Base-by-base conservation (phyloP, 2,113 vertebrate genomes). In the Strigops habroptila region DNA sequence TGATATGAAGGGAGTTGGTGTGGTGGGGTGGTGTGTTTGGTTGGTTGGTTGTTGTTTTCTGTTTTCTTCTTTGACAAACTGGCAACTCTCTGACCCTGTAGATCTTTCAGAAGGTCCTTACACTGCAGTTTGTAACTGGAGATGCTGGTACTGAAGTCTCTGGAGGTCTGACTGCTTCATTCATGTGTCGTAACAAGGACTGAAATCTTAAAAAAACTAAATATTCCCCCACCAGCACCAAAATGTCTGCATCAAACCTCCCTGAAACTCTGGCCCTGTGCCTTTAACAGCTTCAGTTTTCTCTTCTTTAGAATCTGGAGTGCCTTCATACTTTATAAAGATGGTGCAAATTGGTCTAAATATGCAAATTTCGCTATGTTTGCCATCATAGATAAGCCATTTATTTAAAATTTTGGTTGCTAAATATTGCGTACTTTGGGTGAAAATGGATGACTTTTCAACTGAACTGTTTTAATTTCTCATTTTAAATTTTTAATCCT, bases 181-280 rank as follows among this genome's bases (percentile, higher is more conserved):
- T 96, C 14, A 21, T 59, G 9, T 48, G 23, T 69, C 11, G 16
- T 88, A n/a, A 74, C 16, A 49, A 41, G 24, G 89, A 17, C 6
- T 11, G 44, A 80, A 80, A 49, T 53, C 11, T 62, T 65, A 57
- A 71, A 93, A 93, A 73, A 67, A 7, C 3, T 25, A 68, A 64
- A 10, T 7, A 10, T 2, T 4, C 3, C 6, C 4, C 22, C 1
- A 2, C 5, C 43, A 67, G 33, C 14, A 52, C 23, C 44, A 46
- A 90, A 81, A 81, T 46, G 46, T 49, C 30, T 51, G 0, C 9
- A 6, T 82, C 35, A 86, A 63, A 63, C 48, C 18, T 60, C 37
- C n/a, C 24, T 25, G 33, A 77, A 80, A 80, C 21, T 67, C 55
- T 62, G 19, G 2, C 2, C 22, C 27, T 4, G 0, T 44, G 33